A percentile compares a stretch with the other conserved stretches of the same genome.
phyloP scores from a whole-genome alignment of 2,113 vertebrate genomes.

The Triplophysa tibetana region DNA sequence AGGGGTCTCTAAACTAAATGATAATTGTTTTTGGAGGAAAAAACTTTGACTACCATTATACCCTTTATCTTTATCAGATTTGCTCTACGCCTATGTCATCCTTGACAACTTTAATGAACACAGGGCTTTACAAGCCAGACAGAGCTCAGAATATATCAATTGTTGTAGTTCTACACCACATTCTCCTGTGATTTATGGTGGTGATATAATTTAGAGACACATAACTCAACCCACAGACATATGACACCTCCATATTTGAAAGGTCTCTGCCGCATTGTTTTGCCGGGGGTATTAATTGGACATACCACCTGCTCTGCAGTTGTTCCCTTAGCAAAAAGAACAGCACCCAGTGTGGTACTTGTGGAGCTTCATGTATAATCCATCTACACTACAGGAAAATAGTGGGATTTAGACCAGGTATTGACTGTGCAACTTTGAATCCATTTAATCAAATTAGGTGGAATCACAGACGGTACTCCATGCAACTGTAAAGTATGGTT shows the following conservation, averaged over 20 bases:
- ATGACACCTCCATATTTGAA: slow-evolving; percentile 27
- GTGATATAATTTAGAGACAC: slow-evolving; percentile 20
- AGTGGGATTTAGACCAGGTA: neutral
- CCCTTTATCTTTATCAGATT: too few species aligned
- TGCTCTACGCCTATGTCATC: neutral
- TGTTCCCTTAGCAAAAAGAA: slow-evolving; percentile 36
- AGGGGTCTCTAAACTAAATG: too few species aligned
- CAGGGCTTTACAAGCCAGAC: neutral
- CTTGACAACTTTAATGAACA: neutral
- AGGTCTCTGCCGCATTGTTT: slow-evolving; percentile 61
- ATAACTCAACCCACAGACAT: slow-evolving; percentile 34
- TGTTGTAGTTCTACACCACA: neutral
- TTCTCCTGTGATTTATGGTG: slow-evolving; percentile 24
- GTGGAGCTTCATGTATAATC: slow-evolving; percentile 13
- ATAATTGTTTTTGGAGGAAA: too few species aligned
- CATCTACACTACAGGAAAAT: neutral
- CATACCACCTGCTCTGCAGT: slow-evolving; percentile 69
- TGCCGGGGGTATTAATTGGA: slow-evolving; percentile 61
- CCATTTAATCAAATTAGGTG: neutral
- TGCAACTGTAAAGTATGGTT: neutral
- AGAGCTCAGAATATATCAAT: slow-evolving; percentile 10
- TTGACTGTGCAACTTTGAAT: neutral
- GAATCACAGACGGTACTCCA: neutral
- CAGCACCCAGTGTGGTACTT: slow-evolving; percentile 16
- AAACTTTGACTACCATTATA: too few species aligned